These are phyloP conservation scores for Tokudaia muenninki DNA, from an alignment of 2,797 vertebrate genomes.

Conservation along the genomic window DNA sequence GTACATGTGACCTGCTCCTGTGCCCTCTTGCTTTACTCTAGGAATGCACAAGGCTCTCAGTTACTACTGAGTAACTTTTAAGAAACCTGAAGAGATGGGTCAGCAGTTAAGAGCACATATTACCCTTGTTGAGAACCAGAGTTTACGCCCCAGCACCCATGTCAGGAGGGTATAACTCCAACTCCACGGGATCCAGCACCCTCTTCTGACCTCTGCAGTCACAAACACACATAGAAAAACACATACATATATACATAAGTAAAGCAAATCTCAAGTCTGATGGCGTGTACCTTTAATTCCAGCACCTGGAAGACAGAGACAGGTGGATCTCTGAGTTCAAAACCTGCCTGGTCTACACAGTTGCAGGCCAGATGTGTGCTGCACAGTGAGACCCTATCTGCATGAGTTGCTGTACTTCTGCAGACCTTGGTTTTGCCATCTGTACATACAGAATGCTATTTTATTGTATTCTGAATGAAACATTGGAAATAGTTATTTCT, in stretches of 20 bases:
- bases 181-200: background rate
- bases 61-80: background rate
- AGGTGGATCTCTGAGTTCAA: background rate
- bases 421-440: background rate
- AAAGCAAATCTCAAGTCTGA: background rate
- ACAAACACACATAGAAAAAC: background rate
- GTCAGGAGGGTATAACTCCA: background rate
- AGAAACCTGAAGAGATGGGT: background rate
- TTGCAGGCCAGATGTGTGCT: background rate
- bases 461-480: background rate
- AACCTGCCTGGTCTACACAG: background rate
- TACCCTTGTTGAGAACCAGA: background rate
- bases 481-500: background rate
- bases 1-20: background rate
- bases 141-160: background rate
- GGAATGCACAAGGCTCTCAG: background rate
- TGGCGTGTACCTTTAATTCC: background rate
- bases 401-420: background rate
- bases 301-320: background rate
- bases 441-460: background rate
- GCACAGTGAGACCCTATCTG: background rate
- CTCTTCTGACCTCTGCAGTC: background rate
- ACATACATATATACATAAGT: too few relatives aligned
- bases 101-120: background rate
- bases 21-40: background rate